Evolutionary conservation across 2,888 invertebrate species (phyloP), one percentile per base, ranked within the genome.

Genomic region (Anorthoa munda): DNA sequence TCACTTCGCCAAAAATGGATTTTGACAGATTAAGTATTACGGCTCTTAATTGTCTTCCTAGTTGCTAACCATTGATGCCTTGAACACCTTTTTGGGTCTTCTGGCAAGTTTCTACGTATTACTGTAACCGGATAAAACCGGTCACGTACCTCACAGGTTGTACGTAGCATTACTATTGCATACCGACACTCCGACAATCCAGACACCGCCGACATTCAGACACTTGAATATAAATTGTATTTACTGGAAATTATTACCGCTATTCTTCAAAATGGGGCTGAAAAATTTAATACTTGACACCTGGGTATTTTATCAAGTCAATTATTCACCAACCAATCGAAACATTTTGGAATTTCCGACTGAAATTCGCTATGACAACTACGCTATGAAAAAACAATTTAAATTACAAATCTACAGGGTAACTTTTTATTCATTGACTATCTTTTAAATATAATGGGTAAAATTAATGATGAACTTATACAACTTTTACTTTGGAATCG

Each of bases 141-240:
- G 82, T 80, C 85, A 79, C 81, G 75, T 86, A 79, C 81, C 60
- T 17, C 60, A 55, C 63, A 72, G 73, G 75, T 73, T 82, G 82
- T 82, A 79, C 73, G 75, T 75, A 69, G 59, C 65, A 51, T 71
- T 65, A 81, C 77, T 67, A 66, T 71, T 77, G 82, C 82, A 81
- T 67, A 76, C 81, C 61, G 66, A 75, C 64, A 81, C 59, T 31
- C 21, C 23, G 66, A 58, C 58, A 66, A 56, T 51, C 9, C 50
- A 65, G 79, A 79, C 45, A 66, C 58, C 63, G 18, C 58, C 13
- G 31, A 72, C 26, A 56, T 48, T 48, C 56, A 72, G 66, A 63
- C 65, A 59, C 23, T 51, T 59, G 77, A 77, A 82, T 77, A 64
- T 69, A 82, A 81, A 72, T 77, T 81, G 58, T 82, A 82, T 82